A percentile compares a stretch with the other conserved stretches of the same genome.
phyloP scores from a whole-genome alignment of 2,113 vertebrate genomes.

The Varanus komodoensis region DNA sequence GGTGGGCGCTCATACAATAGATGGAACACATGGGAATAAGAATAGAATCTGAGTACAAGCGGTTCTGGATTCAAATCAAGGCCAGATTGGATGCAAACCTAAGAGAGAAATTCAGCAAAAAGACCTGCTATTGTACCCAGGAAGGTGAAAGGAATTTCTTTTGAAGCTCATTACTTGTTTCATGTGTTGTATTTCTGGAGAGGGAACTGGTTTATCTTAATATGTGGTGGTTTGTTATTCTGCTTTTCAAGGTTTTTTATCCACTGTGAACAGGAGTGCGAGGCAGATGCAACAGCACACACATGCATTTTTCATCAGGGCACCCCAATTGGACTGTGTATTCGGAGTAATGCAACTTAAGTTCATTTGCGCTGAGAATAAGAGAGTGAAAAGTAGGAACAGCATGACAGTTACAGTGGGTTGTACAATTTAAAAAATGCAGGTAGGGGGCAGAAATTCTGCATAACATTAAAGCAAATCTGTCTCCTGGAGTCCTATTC shows the following conservation, averaged over 20 bases:
- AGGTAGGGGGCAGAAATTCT: too few species aligned
- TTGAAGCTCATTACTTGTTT: rapidly evolving
- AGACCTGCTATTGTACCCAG: rapidly evolving
- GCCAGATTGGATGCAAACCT: background rate
- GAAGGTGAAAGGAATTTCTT: rapidly evolving
- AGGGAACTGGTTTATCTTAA: background rate
- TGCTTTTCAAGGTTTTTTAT: background rate
- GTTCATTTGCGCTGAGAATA: too few species aligned
- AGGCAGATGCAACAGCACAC: too few species aligned
- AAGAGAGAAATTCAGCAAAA: rapidly evolving
- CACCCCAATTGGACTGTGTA: background rate
- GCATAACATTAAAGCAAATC: too few species aligned
- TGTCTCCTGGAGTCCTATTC: too few species aligned
- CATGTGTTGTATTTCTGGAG: rapidly evolving
- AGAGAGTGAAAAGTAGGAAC: too few species aligned
- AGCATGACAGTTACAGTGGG: too few species aligned
- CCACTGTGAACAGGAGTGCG: background rate
- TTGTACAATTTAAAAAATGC: too few species aligned
- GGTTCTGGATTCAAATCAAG: rapidly evolving
- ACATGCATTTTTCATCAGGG: too few species aligned
- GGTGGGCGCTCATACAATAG: too few species aligned
- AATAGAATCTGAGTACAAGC: background rate
- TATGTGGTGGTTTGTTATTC: rapidly evolving
- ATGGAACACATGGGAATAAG: background rate
- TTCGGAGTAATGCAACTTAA: background rate